phyloP scores from a whole-genome alignment of 1,140 invertebrate species.

The Plutomurus gul region DNA sequence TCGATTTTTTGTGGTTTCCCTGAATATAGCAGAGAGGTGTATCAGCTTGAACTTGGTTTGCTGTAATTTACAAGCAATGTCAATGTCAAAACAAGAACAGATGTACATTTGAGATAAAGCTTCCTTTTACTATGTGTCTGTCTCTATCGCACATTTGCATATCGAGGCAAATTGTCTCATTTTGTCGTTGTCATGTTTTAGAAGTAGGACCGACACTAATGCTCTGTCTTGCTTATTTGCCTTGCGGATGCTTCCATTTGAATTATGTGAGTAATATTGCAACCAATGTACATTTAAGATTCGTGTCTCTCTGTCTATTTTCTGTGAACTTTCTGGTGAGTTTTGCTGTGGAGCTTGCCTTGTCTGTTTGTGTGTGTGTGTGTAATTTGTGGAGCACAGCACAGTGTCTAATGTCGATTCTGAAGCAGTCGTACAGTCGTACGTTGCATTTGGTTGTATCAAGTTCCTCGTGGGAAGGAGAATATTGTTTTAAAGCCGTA shows the following conservation, averaged over 20 bases:
- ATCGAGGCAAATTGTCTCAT: conserved; percentile 10
- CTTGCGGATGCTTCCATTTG: too few relatives aligned
- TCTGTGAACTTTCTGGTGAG: too few relatives aligned
- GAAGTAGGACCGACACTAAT: neutral
- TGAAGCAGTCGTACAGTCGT: neutral
- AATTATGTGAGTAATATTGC: too few relatives aligned
- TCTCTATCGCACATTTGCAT: neutral
- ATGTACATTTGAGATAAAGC: neutral
- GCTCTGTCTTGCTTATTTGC: neutral
- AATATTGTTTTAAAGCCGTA: conserved; percentile 10
- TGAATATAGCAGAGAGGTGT: neutral
- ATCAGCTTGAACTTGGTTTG: neutral
- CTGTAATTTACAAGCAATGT: neutral
- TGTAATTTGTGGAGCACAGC: neutral
- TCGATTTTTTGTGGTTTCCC: neutral
- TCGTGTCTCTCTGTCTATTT: too few relatives aligned
- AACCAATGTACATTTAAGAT: too few relatives aligned
- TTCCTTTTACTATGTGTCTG: neutral
- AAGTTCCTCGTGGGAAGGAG: neutral
- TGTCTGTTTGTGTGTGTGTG: neutral
- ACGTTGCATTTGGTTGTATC: too few relatives aligned
- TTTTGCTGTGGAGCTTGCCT: neutral
- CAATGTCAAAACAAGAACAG: conserved; percentile 20
- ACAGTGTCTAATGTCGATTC: neutral
- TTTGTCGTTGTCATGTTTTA: neutral